Percentiles rank a stretch among this genome's conserved stretches.
Conservation (phyloP, 2,797 vertebrate species). For the Anguilla marmorata region DNA sequence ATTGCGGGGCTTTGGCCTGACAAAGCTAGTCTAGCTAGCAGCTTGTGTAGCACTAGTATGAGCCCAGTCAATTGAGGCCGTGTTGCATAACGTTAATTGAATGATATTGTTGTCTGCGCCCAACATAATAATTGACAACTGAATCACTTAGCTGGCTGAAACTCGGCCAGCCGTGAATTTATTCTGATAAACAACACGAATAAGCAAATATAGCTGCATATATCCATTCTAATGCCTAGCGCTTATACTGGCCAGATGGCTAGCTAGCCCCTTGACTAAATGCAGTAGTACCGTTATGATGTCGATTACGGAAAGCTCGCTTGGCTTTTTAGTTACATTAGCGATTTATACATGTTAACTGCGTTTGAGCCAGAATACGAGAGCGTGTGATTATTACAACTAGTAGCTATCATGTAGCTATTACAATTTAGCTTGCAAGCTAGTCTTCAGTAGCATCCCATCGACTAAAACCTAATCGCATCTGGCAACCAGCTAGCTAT, state of each 20-base stretch:
- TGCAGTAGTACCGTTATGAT: too few relatives aligned
- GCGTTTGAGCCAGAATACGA: background rate
- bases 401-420: background rate
- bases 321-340: background rate
- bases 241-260: background rate
- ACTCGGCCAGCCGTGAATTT: background rate
- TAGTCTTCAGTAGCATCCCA: background rate
- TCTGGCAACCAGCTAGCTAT: background rate
- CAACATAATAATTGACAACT: background rate
- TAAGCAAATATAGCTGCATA: background rate
- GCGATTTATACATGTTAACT: background rate
- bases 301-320: background rate
- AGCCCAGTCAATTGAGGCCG: background rate
- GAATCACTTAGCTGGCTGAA: background rate
- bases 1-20: constrained; percentile 7
- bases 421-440: background rate
- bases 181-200: background rate
- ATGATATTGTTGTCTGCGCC: background rate
- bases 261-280: background rate
- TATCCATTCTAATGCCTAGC: background rate
- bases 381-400: background rate
- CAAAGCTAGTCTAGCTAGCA: background rate
- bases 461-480: background rate
- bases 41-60: background rate
- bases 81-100: constrained; percentile 1